Percentiles rank a stretch among this genome's conserved stretches.
Conservation (phyloP, 2,113 vertebrate genomes). For the Trichomycterus rosablanca region DNA sequence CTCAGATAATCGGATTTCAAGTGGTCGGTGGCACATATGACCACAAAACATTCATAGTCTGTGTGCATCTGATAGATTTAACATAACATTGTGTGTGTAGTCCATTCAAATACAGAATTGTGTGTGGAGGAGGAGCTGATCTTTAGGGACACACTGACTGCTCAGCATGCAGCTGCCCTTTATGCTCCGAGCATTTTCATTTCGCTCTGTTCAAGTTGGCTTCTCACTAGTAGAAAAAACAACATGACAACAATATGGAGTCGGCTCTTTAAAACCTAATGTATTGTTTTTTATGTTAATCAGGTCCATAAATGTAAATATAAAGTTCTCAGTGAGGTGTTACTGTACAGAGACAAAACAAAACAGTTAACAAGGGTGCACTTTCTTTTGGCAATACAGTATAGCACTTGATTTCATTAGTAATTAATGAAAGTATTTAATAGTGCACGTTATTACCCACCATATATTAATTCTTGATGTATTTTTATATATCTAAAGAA, state of each 20-base stretch:
- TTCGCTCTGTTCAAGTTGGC: conserved; percentile 29
- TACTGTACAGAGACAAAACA: too few relatives aligned
- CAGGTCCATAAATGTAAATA: background rate
- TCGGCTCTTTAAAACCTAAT: background rate
- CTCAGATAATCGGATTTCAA: too few relatives aligned
- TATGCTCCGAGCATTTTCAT: conserved; percentile 25
- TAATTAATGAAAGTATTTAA: too few relatives aligned
- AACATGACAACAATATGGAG: background rate
- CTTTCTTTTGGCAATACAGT: too few relatives aligned
- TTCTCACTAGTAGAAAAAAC: conserved; percentile 29
- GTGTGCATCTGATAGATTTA: background rate
- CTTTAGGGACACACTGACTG: conserved; percentile 31
- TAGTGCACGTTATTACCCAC: too few relatives aligned
- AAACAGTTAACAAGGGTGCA: too few relatives aligned
- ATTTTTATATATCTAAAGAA: too few relatives aligned
- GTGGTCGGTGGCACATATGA: too few relatives aligned
- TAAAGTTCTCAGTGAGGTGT: too few relatives aligned
- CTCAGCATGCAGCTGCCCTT: conserved; percentile 30
- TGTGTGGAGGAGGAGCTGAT: conserved; percentile 34
- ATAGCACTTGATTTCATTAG: too few relatives aligned
- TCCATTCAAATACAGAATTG: conserved; percentile 3
- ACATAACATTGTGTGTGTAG: conserved; percentile 14
- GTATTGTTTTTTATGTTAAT: background rate
- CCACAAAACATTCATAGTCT: too few relatives aligned
- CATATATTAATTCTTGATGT: too few relatives aligned